A percentile compares a stretch with the other conserved stretches of the same genome.
Evolutionary conservation across 1,140 invertebrate genomes (phyloP).

Genomic region (Megalopta genalis): DNA sequence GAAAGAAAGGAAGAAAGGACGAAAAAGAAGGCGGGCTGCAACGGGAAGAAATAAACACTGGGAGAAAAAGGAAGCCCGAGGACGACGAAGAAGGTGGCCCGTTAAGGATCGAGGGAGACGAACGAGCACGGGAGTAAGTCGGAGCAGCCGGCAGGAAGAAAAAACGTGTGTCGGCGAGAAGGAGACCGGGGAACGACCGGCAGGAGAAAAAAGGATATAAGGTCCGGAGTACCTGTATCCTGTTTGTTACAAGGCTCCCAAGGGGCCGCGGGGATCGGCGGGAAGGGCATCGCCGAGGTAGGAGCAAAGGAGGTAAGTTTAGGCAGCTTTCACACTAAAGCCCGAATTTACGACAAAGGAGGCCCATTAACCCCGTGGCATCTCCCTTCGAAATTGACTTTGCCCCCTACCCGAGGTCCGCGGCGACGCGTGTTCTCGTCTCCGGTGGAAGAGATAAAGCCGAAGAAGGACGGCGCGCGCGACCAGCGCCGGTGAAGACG

Average conservation of each 20-base stretch:
- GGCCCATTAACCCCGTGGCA: conserved; percentile 57
- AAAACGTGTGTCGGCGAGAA: background rate
- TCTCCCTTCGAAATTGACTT: conserved; percentile 59
- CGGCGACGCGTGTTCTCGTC: conserved; percentile 48
- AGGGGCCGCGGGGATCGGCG: conserved; percentile 16
- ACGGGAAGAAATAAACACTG: background rate
- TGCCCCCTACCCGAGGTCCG: conserved; percentile 43
- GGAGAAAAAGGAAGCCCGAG: conserved; percentile 1
- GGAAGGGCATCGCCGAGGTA: conserved; percentile 11
- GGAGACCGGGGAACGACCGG: background rate
- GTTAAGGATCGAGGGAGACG: conserved; percentile 6
- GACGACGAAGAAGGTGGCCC: background rate
- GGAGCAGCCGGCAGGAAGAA: background rate
- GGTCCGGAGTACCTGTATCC: conserved; percentile 66
- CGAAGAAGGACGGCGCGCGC: background rate
- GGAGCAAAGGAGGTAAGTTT: conserved; percentile 46
- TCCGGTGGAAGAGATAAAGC: background rate
- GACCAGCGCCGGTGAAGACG: background rate
- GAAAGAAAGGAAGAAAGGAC: background rate
- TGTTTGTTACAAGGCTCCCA: conserved; percentile 60
- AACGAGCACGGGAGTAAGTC: background rate
- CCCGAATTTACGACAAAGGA: conserved; percentile 65
- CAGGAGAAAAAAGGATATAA: conserved; percentile 10
- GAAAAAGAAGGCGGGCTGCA: conserved; percentile 17
- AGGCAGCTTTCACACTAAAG: conserved; percentile 59